Percentiles rank a stretch among this genome's conserved stretches.
Conservation (phyloP, 2,888 invertebrate species). For the Erebia aethiops region DNA sequence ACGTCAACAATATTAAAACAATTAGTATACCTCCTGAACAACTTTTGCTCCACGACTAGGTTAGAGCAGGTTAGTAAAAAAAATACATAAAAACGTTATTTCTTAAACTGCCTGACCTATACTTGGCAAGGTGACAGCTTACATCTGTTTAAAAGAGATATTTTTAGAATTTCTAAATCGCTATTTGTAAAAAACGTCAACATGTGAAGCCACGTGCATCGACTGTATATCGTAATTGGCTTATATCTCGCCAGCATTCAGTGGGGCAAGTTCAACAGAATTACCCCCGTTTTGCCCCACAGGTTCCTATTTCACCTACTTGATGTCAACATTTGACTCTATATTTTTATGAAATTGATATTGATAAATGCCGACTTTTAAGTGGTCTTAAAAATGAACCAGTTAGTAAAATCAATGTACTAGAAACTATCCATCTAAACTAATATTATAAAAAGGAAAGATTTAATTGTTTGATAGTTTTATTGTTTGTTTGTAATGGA, state of each 20-base stretch:
- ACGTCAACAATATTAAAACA: no score
- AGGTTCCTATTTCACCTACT: slow-evolving; percentile 22
- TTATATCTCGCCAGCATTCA: slow-evolving; percentile 38
- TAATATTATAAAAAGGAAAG: no score
- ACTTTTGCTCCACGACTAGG: no score
- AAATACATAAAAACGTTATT: no score
- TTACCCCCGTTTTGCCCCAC: slow-evolving; percentile 38
- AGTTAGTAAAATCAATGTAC: no score
- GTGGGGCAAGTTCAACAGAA: slow-evolving; percentile 42
- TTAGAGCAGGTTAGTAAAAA: no score
- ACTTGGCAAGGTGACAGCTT: not conserved
- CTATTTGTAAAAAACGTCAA: not conserved
- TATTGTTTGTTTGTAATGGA: no score
- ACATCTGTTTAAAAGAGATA: not conserved
- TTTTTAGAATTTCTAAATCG: not conserved
- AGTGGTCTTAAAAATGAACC: no score
- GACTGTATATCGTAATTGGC: slow-evolving; percentile 35
- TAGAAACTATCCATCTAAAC: no score
- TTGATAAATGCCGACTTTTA: no score
- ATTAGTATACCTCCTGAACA: no score
- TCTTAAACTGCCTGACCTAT: not conserved
- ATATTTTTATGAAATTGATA: not conserved
- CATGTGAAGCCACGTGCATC: slow-evolving; percentile 12
- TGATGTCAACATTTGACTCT: slow-evolving; percentile 20
- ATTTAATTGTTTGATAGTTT: no score